phyloP scores from a whole-genome alignment of 2,888 invertebrate species.

The Uloborus plumipes region DNA sequence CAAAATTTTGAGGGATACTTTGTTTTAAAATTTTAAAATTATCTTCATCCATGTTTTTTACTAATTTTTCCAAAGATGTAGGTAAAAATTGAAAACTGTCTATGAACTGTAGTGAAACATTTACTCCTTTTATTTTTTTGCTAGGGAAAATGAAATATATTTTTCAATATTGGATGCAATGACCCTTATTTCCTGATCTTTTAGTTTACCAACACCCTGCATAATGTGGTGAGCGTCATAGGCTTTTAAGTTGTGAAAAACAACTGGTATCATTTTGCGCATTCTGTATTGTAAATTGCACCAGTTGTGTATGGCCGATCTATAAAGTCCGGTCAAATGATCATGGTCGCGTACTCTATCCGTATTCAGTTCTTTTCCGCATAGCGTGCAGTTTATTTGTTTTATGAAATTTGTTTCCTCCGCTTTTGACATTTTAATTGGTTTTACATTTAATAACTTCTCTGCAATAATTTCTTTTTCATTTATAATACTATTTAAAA shows the following conservation, averaged over 20 bases:
- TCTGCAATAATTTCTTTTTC: neutral
- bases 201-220: neutral
- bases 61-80: constrained; percentile 8
- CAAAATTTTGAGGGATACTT: constrained; percentile 63
- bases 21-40: constrained; percentile 1
- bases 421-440: no score
- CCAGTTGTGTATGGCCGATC: neutral
- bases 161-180: constrained; percentile 11
- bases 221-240: neutral
- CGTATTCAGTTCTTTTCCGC: neutral
- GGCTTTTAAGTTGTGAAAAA: neutral
- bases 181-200: neutral
- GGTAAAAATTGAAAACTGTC: constrained; percentile 11
- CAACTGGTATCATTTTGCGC: neutral
- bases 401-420: neutral
- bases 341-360: neutral
- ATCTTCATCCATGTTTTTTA: neutral
- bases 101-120: neutral
- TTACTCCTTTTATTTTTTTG: neutral
- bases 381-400: neutral
- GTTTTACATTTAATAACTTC: neutral
- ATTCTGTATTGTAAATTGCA: neutral
- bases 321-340: neutral
- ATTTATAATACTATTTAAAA: neutral
- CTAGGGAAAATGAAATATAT: neutral